Percentiles rank a stretch among this genome's conserved stretches.
Conservation (phyloP, 2,888 invertebrate species). For the Erynnis tages region DNA sequence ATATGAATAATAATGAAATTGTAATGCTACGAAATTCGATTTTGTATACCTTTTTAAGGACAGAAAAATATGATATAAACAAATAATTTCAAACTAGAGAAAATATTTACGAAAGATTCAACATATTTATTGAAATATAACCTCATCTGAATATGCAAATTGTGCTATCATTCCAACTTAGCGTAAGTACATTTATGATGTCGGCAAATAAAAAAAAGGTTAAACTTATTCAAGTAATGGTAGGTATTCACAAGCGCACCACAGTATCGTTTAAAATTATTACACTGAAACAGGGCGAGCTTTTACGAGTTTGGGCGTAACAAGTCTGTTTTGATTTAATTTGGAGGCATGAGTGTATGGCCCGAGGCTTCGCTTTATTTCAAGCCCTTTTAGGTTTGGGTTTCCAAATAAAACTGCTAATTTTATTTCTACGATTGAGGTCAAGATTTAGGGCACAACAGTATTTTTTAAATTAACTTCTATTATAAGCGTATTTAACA, state of each 20-base stretch:
- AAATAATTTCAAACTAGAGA: not conserved
- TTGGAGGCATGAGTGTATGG: not conserved
- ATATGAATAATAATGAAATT: too few relatives aligned
- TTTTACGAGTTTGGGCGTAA: slow-evolving; percentile 7
- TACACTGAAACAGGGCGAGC: slow-evolving; percentile 2
- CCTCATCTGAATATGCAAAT: too few relatives aligned
- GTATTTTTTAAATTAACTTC: too few relatives aligned
- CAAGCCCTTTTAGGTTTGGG: slow-evolving; percentile 1
- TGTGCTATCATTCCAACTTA: not conserved
- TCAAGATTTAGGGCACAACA: too few relatives aligned
- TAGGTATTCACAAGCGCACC: not conserved
- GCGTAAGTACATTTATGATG: not conserved
- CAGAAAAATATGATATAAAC: too few relatives aligned
- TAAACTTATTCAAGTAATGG: not conserved
- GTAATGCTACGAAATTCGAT: too few relatives aligned
- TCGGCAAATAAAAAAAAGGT: not conserved
- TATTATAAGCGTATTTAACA: too few relatives aligned
- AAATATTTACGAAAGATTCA: not conserved
- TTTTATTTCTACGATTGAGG: too few relatives aligned
- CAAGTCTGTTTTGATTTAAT: slow-evolving; percentile 21
- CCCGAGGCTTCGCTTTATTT: not conserved
- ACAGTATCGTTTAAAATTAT: slow-evolving; percentile 10
- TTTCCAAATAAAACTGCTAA: not conserved
- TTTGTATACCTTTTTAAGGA: too few relatives aligned
- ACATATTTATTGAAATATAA: too few relatives aligned